Percentiles rank a stretch among this genome's conserved stretches.
These are phyloP conservation scores for Progne subis DNA, from an alignment of 2,113 vertebrate genomes.

Conservation along the genomic window DNA sequence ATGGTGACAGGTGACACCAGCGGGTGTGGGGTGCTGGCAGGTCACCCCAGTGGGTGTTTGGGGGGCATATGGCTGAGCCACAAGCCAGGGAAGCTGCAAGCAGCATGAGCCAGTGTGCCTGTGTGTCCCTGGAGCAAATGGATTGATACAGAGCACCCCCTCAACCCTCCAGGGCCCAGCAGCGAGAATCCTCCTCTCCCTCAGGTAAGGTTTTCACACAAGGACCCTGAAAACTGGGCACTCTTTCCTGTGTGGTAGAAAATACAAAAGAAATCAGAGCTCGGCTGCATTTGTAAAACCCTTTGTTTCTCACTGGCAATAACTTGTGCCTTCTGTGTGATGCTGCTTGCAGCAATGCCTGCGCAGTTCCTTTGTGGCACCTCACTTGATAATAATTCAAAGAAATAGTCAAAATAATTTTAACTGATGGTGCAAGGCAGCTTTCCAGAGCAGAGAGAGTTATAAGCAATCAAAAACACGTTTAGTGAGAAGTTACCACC, in stretches of 20 bases:
- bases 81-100: rapidly evolving
- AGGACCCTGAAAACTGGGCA: rapidly evolving
- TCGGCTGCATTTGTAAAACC: not conserved
- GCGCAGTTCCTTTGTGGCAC: not conserved
- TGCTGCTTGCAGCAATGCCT: not conserved
- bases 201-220: not conserved
- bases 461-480: not conserved
- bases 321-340: not conserved
- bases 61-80: rapidly evolving
- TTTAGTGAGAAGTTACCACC: not conserved
- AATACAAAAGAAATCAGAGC: not conserved
- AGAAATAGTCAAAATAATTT: not conserved
- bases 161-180: rapidly evolving
- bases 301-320: not conserved
- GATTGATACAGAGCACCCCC: rapidly evolving
- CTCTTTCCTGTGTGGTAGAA: not conserved
- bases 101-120: rapidly evolving
- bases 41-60: not conserved
- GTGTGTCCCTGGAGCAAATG: rapidly evolving
- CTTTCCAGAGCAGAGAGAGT: not conserved
- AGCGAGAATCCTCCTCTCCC: rapidly evolving
- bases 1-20: not conserved
- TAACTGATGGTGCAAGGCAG: not conserved
- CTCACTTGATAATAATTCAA: not conserved
- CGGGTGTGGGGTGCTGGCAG: no score